phyloP scores from a whole-genome alignment of 2,797 vertebrate species.

The Cossypha polioptera region DNA sequence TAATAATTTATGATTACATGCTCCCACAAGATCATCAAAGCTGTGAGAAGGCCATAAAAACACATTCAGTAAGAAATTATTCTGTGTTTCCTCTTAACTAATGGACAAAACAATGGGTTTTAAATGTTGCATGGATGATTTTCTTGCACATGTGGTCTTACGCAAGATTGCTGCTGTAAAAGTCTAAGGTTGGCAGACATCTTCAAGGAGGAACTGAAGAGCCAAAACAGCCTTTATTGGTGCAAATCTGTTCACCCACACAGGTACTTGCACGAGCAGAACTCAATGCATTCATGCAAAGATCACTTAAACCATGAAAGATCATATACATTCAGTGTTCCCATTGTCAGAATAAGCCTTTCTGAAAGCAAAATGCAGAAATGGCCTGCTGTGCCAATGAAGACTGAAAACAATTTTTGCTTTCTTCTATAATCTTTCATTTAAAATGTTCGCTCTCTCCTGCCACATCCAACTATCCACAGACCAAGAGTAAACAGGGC shows the following conservation, averaged over 20 bases:
- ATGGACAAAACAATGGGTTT: constrained; percentile 54
- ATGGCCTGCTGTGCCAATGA: background rate
- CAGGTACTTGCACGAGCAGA: constrained; percentile 8
- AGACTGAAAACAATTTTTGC: background rate
- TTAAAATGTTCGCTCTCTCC: background rate
- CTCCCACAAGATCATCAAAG: constrained; percentile 49
- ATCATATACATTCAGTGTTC: background rate
- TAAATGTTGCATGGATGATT: constrained; percentile 17
- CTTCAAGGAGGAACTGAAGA: background rate
- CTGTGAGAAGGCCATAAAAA: constrained; percentile 31
- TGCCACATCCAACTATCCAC: background rate
- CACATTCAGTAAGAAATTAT: constrained; percentile 28
- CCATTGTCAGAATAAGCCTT: background rate
- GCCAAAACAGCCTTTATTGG: background rate
- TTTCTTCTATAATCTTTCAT: background rate
- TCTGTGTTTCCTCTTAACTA: constrained; percentile 41
- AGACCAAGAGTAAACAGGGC: background rate
- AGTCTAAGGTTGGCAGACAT: constrained; percentile 25
- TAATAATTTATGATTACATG: constrained; percentile 10
- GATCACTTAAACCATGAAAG: background rate
- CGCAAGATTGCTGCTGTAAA: constrained; percentile 9
- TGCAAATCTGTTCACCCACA: background rate
- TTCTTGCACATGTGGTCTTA: constrained; percentile 55
- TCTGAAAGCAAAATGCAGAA: background rate
- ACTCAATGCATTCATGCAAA: background rate